These are phyloP conservation scores for Poeciliopsis presidionis DNA, from an alignment of 2,797 vertebrate species.

Conservation along the genomic window DNA sequence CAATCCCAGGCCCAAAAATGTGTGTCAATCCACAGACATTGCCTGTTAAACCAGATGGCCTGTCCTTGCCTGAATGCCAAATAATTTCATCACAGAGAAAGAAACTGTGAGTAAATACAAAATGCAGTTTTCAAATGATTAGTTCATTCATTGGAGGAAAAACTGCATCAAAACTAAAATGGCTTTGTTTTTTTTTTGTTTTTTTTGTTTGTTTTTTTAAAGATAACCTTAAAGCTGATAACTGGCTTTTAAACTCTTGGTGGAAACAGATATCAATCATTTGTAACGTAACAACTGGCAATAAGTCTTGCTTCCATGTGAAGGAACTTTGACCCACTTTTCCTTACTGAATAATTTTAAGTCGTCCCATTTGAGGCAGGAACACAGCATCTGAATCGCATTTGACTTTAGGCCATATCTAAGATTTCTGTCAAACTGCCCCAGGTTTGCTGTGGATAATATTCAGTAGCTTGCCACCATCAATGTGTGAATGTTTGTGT, in stretches of 20 bases:
- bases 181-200: too few relatives aligned
- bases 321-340: background rate
- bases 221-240: background rate
- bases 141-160: background rate
- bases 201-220: too few relatives aligned
- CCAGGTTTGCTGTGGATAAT: too few relatives aligned
- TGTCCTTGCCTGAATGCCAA: background rate
- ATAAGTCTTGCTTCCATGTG: background rate
- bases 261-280: background rate
- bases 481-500: too few relatives aligned
- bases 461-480: too few relatives aligned
- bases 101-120: background rate
- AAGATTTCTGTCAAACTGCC: background rate
- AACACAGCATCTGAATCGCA: background rate
- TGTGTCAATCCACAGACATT: too few relatives aligned
- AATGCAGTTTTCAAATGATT: background rate
- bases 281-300: background rate
- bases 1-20: too few relatives aligned
- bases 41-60: too few relatives aligned
- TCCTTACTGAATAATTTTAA: background rate
- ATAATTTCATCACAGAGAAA: background rate
- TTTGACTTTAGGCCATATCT: background rate
- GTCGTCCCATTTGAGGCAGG: background rate
- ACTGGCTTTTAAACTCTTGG: background rate
- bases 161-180: background rate